Base-by-base conservation (phyloP, 2,888 invertebrate genomes). In the Eristalinus sepulchralis region DNA sequence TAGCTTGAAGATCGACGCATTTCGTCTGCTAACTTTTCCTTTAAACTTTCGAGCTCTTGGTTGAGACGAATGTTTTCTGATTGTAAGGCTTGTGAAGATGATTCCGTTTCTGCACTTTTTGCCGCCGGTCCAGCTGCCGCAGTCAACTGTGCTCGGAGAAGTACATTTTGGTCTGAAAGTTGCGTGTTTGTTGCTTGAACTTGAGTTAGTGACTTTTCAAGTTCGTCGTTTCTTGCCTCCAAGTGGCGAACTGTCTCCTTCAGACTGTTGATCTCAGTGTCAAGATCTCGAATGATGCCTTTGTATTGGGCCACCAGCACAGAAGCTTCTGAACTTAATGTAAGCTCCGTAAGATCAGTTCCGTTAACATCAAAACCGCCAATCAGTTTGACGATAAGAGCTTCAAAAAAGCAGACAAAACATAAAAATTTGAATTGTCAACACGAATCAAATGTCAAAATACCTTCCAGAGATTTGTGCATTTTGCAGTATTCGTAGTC, bases 401-500 rank as follows among this genome's bases (percentile, higher is more conserved):
- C 94, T 93, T 4, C 0, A 47, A 39, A 39, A 36, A 13, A 36
- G 13, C 0, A 17, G 4, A 47, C 1, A n/a, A 47, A 6, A 47
- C 0, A 47, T 1, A 1, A 8, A 8, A 17, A 17, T 17, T 17
- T n/a, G 17, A 47, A 34, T 31, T 10, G 10, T 1, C 13, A n/a
- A 39, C 1, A 13, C 5, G 39, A n/a, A 39, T 47, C 0, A 4
- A 39, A n/a, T n/a, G n/a, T n/a, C 66, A 80, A 27, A 27, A 27
- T 89, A 95, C 95, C 94, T 93, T 97, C 97, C 36, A 97, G 92
- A 0, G 94, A 94, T 92, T 98, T 99, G 91, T 98, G 97, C 31
- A 99, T 93, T 90, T 96, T 95, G 90, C 98, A 98, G 93, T 99
- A 99, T 93, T 98, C 98, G 91, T 97, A 97, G 92, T 99, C 99